Evolutionary conservation across 2,888 invertebrate species (phyloP).

Genomic region (Morpho deidamia): DNA sequence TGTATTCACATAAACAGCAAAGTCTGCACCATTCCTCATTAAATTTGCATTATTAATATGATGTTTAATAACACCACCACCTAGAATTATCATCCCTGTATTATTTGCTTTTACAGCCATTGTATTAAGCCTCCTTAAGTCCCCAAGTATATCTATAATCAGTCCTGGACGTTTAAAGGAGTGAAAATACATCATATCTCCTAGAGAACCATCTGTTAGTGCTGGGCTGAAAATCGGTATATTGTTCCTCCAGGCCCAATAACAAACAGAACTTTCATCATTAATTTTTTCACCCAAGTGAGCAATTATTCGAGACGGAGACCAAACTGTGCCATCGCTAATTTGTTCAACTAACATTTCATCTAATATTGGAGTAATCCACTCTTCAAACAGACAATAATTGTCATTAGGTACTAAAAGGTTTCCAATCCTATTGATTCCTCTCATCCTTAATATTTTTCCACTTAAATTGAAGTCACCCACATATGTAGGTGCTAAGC

Average conservation of each 20-base stretch:
- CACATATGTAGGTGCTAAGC: slow-evolving; percentile 94
- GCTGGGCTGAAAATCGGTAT: slow-evolving; percentile 99
- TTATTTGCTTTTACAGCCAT: slow-evolving; percentile 95
- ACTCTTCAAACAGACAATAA: slow-evolving; percentile 98
- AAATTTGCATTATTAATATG: slow-evolving; percentile 99
- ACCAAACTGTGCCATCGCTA: slow-evolving; percentile 87
- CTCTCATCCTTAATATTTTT: slow-evolving; percentile 86
- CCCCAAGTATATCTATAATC: slow-evolving; percentile 94
- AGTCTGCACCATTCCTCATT: slow-evolving; percentile 99
- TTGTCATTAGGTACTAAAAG: slow-evolving; percentile 98
- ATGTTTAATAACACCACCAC: slow-evolving; percentile 98
- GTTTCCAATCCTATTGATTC: slow-evolving; percentile 93
- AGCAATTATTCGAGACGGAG: slow-evolving; percentile 81
- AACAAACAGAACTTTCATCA: slow-evolving; percentile 94
- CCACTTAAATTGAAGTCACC: slow-evolving; percentile 94
- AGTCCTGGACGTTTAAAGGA: slow-evolving; percentile 95
- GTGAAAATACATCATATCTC: slow-evolving; percentile 99
- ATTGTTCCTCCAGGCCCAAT: slow-evolving; percentile 97
- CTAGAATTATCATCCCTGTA: slow-evolving; percentile 97
- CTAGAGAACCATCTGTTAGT: slow-evolving; percentile 96
- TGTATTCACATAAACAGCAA: slow-evolving; percentile 96
- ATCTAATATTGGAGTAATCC: slow-evolving; percentile 96
- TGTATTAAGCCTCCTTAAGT: slow-evolving; percentile 92
- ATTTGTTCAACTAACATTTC: slow-evolving; percentile 94
- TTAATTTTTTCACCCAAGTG: slow-evolving; percentile 94